Conservation (phyloP, 2,888 invertebrate species). For the Abscondita cerata region DNA sequence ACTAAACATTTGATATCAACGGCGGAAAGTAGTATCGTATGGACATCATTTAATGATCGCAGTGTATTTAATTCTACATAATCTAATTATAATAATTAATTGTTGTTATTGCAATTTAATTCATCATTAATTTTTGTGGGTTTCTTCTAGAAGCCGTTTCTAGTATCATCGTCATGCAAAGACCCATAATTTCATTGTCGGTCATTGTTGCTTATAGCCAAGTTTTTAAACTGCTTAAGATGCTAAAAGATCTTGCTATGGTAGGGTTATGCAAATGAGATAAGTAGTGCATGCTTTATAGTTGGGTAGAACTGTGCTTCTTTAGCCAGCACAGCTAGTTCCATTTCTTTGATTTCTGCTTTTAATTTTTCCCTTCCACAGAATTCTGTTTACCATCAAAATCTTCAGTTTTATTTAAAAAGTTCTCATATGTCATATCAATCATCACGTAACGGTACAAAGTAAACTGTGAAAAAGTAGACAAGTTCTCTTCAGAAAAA, state of each 20-base stretch:
- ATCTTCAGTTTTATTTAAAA: neutral
- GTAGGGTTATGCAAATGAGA: slow-evolving; percentile 9
- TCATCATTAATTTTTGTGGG: too few species aligned
- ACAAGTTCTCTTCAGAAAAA: slow-evolving; percentile 1
- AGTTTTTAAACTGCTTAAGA: slow-evolving; percentile 14
- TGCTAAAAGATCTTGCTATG: slow-evolving; percentile 15
- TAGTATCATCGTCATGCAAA: too few species aligned
- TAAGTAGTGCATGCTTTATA: slow-evolving; percentile 12
- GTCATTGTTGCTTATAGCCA: slow-evolving; percentile 14
- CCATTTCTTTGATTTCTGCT: slow-evolving; percentile 2
- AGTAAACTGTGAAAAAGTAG: too few species aligned
- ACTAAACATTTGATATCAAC: too few species aligned
- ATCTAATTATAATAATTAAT: too few species aligned
- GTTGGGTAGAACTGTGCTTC: neutral
- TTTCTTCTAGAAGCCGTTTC: too few species aligned
- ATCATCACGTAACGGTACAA: neutral
- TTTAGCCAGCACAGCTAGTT: neutral
- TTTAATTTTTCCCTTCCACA: slow-evolving; percentile 5
- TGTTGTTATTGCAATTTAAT: too few species aligned
- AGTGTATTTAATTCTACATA: too few species aligned
- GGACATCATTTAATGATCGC: too few species aligned
- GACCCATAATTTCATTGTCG: slow-evolving; percentile 8
- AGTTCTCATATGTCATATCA: too few species aligned
- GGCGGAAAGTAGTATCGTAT: too few species aligned
- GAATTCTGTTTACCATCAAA: neutral